Evolutionary conservation across 2,113 vertebrate genomes (phyloP), one percentile per base, ranked within the genome.

Genomic region (Strigops habroptila): DNA sequence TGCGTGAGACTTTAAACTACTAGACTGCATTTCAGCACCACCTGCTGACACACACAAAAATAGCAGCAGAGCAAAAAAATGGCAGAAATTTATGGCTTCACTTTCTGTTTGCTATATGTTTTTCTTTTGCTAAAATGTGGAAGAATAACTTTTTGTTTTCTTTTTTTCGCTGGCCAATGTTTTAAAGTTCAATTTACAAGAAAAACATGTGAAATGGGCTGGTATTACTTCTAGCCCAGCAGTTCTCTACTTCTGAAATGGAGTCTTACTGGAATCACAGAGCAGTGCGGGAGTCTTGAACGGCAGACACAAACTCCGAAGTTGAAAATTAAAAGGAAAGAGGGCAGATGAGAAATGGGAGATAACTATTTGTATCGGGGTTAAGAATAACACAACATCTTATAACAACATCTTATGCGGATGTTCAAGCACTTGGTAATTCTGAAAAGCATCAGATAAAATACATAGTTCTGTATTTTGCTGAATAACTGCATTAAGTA

Each of bases 1-100:
- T 15, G 6, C 0, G 10, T 8, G 12, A 2, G 25, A 28, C 21
- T 37, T 1, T 80, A 12, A 28, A 18, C 5, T 18, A 14, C 64
- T 91, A 28, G 17, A 0, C 64, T 97, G 96, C 76, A 86, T 93
- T 96, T 83, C 88, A 96, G 68, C 86, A 70, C 96, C 97, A 97
- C 86, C 97, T 97, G 57, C 97, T 96, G 97, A 59, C 82, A 69
- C 4, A 25, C 0, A 41, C 1, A 19, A 14, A 89, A 88, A 95
- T 1, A 88, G 91, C 96, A 95, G 22, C 43, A 55, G 27, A 87
- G 57, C 8, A 8, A 70, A 28, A n/a, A 30, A 15, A 9, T 1
- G 28, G 2, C 48, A 39, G 28, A 21, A 37, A 82, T 18, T 2
- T 1, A 12, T 21, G 59, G 27, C 14, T 37, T 53, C 28, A 8